Conservation (phyloP, 2,888 invertebrate genomes). For the Blera fallax region DNA sequence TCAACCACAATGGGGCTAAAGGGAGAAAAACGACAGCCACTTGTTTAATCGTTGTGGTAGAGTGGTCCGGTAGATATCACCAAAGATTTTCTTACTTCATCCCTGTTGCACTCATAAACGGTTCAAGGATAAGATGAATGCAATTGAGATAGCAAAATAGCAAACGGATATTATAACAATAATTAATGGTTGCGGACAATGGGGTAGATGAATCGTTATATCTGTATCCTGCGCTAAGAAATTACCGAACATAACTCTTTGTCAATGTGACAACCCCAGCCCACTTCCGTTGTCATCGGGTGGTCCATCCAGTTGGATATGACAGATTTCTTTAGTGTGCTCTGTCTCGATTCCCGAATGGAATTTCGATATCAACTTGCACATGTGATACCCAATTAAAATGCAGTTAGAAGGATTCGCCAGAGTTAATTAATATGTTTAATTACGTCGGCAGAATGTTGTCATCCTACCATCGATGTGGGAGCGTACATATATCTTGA, state of each 20-base stretch:
- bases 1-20: constrained; percentile 27
- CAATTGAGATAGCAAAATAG: constrained; percentile 57
- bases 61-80: constrained; percentile 7
- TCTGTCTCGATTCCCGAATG: constrained; percentile 37
- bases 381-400: constrained; percentile 68
- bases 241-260: constrained; percentile 7
- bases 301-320: constrained; percentile 32
- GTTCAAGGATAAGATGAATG: constrained; percentile 52
- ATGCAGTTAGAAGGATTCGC: constrained; percentile 66
- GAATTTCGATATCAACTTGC: constrained; percentile 32
- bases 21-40: constrained; percentile 33
- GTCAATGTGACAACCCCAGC: neutral
- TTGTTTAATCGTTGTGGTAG: constrained; percentile 18
- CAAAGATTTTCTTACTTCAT: constrained; percentile 36
- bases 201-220: constrained; percentile 35
- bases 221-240: constrained; percentile 28
- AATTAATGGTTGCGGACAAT: constrained; percentile 72
- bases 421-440: constrained; percentile 67
- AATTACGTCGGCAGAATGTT: constrained; percentile 56
- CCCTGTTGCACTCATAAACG: constrained; percentile 60
- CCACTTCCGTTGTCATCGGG: neutral
- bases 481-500: neutral
- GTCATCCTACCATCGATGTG: neutral
- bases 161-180: constrained; percentile 71
- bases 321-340: constrained; percentile 52